Evolutionary conservation across 2,113 vertebrate genomes (phyloP).

Genomic region (Thalassoma bifasciatum): DNA sequence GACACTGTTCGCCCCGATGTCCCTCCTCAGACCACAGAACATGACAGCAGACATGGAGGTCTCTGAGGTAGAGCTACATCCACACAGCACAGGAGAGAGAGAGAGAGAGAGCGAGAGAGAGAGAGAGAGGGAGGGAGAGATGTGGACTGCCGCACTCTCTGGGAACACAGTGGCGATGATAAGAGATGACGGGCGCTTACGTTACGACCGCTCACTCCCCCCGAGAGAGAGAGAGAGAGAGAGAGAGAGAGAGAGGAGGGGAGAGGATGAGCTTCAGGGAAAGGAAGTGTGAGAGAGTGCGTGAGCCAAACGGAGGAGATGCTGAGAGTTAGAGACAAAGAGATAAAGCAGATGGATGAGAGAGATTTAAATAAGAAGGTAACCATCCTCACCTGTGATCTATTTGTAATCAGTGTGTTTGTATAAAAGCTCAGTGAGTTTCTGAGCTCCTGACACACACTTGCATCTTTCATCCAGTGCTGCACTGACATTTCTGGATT

Average conservation of each 20-base stretch:
- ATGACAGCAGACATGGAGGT: constrained; percentile 77
- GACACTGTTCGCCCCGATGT: constrained; percentile 61
- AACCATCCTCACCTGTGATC: too few species aligned
- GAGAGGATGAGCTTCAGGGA: constrained; percentile 25
- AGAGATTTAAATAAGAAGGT: too few species aligned
- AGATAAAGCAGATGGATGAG: neutral
- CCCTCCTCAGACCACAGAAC: constrained; percentile 77
- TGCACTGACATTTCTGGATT: too few species aligned
- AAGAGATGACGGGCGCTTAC: constrained; percentile 76
- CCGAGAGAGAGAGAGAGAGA: constrained; percentile 40
- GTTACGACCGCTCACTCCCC: constrained; percentile 70
- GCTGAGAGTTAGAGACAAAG: constrained; percentile 11
- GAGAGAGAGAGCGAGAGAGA: too few species aligned
- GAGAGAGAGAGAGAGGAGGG: too few species aligned
- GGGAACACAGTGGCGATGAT: constrained; percentile 70
- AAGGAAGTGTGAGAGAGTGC: constrained; percentile 18
- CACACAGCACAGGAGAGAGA: too few species aligned
- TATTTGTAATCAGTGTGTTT: too few species aligned
- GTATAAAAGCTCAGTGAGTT: too few species aligned
- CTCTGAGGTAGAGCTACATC: constrained; percentile 48
- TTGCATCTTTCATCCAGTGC: too few species aligned
- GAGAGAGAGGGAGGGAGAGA: constrained; percentile 48
- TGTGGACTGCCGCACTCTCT: constrained; percentile 58
- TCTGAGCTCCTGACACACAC: too few species aligned
- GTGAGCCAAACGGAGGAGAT: neutral